These are phyloP conservation scores for Onthophagus sagittarius DNA, from an alignment of 2,888 invertebrate species.

Conservation along the genomic window DNA sequence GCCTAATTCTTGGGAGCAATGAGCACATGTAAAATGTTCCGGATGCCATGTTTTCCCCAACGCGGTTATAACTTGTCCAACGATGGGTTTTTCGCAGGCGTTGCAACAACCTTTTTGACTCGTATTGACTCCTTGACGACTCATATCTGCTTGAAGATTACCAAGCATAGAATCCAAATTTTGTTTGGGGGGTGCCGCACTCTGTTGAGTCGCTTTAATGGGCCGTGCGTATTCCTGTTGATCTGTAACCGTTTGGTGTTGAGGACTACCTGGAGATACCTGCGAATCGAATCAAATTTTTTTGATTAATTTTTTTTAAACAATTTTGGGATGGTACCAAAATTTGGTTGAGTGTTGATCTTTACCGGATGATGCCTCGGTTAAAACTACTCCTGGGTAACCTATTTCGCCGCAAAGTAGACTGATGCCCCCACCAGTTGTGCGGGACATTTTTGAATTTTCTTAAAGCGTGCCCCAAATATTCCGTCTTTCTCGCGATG, in stretches of 20 bases:
- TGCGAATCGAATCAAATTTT: slow-evolving; percentile 40
- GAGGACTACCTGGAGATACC: slow-evolving; percentile 61
- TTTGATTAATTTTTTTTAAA: neutral
- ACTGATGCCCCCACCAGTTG: slow-evolving; percentile 29
- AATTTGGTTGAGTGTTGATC: neutral
- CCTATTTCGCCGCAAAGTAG: slow-evolving; percentile 28
- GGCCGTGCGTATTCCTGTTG: slow-evolving; percentile 64
- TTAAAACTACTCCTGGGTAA: slow-evolving; percentile 23
- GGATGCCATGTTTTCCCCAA: slow-evolving; percentile 99
- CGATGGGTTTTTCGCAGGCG: slow-evolving; percentile 98
- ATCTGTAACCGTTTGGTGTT: slow-evolving; percentile 64
- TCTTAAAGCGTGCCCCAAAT: neutral
- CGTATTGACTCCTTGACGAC: slow-evolving; percentile 96
- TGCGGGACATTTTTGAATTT: neutral
- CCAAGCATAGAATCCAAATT: slow-evolving; percentile 80
- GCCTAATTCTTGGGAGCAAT: slow-evolving; percentile 94
- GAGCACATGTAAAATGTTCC: slow-evolving; percentile 97
- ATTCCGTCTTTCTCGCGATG: slow-evolving; percentile 1
- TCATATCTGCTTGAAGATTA: slow-evolving; percentile 94
- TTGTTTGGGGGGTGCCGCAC: slow-evolving; percentile 47
- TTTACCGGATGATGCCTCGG: neutral
- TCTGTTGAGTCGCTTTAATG: slow-evolving; percentile 49
- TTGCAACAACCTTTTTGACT: slow-evolving; percentile 99
- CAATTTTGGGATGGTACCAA: neutral
- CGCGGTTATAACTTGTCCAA: slow-evolving; percentile 97